Base-by-base conservation (phyloP, 2,888 invertebrate genomes). In the Plebejus argus region DNA sequence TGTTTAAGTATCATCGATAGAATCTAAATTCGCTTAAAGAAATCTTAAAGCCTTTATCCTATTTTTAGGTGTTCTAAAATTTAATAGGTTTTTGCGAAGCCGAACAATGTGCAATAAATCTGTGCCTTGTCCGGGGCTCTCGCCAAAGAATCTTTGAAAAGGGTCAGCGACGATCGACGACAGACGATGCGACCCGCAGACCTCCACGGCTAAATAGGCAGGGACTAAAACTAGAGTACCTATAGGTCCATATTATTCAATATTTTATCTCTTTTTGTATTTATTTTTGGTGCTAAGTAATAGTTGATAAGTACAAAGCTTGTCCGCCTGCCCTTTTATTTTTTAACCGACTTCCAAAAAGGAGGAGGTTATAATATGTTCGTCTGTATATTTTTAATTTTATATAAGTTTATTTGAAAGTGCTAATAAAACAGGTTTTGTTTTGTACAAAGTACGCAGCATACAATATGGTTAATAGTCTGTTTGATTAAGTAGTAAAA, bases 81-180 rank as follows among this genome's bases (percentile, higher is more conserved):
- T 66, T 28, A 66, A 66, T 33, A 66, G 66, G 66, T 66, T 66
- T 66, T 66, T 66, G 18, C 53, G 45, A 53, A 74, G 28, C 28
- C 49, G 18, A 74, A 74, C 74, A 74, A 74, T 74, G 28, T 53
- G 74, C 53, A 33, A 74, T 74, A 74, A 74, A 74, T 74, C 53
- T 45, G 20, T n/a, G 49, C 23, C 49, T 49, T 74, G 74, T 74
- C 74, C 53, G 15, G 10, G 23, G 74, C 23, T 53, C 53, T 18
- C 49, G 72, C 72, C 18, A n/a, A 74, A 53, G 53, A 53, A 74
- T 74, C 20, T 74, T 45, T 74, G 53, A 74, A 53, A 53, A 74
- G 74, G 74, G 74, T 74, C 53, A 49, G 74, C 74, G 49, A 49
- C 18, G 49, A 23, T 28, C 74, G 33, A 45, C 45, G 6, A 49